These are phyloP conservation scores for Sarcophaga bullata DNA, from an alignment of 1,140 invertebrate species.

Conservation along the genomic window DNA sequence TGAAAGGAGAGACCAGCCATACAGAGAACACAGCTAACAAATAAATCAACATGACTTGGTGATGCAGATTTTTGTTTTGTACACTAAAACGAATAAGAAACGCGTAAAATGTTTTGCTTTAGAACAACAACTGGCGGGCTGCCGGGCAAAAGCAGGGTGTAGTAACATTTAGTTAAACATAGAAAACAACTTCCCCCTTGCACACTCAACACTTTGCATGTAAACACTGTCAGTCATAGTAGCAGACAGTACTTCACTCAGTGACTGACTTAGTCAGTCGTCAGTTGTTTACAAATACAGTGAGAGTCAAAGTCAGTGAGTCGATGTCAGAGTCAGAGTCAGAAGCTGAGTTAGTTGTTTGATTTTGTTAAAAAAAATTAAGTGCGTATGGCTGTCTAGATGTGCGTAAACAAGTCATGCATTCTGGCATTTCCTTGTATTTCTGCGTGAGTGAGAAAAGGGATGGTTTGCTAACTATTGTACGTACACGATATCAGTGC, in stretches of 20 bases:
- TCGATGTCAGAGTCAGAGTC: background rate
- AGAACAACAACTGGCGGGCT: background rate
- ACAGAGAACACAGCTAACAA: background rate
- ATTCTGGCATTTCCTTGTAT: background rate
- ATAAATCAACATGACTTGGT: conserved; percentile 15
- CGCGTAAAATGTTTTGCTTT: too few relatives aligned
- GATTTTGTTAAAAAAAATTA: background rate
- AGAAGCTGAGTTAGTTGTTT: background rate
- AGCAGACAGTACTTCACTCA: background rate
- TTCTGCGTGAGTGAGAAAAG: too few relatives aligned
- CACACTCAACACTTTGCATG: background rate
- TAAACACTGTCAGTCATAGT: background rate
- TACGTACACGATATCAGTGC: too few relatives aligned
- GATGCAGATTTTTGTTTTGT: background rate
- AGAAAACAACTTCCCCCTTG: background rate
- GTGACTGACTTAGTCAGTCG: background rate
- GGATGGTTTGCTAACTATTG: too few relatives aligned
- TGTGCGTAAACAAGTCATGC: background rate
- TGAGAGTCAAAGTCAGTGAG: too few relatives aligned
- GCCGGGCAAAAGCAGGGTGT: background rate
- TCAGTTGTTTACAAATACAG: too few relatives aligned
- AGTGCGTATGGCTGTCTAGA: background rate
- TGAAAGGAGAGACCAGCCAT: background rate
- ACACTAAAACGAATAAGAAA: background rate
- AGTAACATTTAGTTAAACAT: background rate